Base-by-base conservation (phyloP, 2,113 vertebrate genomes). In the Gadus chalcogrammus region DNA sequence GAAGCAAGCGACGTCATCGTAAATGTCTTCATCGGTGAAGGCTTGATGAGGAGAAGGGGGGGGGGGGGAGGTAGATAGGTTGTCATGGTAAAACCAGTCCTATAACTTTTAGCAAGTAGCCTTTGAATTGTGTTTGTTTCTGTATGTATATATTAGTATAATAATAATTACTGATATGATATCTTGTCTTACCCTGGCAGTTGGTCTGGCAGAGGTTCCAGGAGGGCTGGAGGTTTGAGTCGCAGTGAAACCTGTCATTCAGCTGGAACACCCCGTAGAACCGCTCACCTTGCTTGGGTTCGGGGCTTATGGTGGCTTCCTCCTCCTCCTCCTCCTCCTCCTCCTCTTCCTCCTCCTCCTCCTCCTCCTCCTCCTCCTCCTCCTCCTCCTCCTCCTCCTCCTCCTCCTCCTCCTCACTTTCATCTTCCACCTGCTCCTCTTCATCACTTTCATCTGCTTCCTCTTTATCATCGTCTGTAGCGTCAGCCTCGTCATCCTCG, bases 211-310 rank as follows among this genome's bases (percentile, higher is more conserved):
- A 90, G 11, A 1, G 0, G 61, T 91, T 89, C 0, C 3, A 9
- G 18, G 85, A 79, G 27, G 4, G 7, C n/a, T 1, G 18, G 2
- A 15, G 24, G 0, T 63, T 69, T 0, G 82, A 82, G 3, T 18
- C 4, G 55, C 90, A 91, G 64, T 65, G 74, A 4, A 55, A 0
- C 1, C 1, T 15, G 70, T 86, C 78, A 0, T 67, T 15, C 1
- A 90, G 70, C 78, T 87, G 85, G 76, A 91, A 88, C 38, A 89
- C 0, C 0, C 90, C 88, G 0, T 85, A 85, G 0, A 7, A 3
- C 1, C 67, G 24, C 0, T 13, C 38, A 3, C 17, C 64, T 65
- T 42, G 28, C 16, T 42, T 35, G 35, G 9, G 15, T 9, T 13
- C 38, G 27, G 5, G 2, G 20, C 20, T 22, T 56, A 48, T 12